Evolutionary conservation across 2,797 vertebrate genomes (phyloP), one percentile per base, ranked within the genome.

Genomic region (Decapterus maruadsi): DNA sequence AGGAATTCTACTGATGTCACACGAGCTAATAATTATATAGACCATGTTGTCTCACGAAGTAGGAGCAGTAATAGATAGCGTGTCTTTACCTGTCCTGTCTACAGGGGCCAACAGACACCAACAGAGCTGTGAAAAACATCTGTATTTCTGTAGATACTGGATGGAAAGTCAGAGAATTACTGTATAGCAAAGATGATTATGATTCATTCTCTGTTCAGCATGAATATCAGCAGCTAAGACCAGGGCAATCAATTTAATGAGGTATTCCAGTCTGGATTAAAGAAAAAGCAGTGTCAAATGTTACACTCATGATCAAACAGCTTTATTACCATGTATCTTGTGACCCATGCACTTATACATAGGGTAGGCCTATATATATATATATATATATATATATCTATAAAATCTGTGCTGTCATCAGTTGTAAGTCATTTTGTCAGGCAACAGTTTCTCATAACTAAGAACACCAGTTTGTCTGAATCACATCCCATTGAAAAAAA

Each of bases 71-170:
- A 66, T 1, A 66, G 42, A 19, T 50, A 65, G 22, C 82, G 51
- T 71, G 89, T 83, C 60, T 68, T 73, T 71, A 83, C 82, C 61
- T 86, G 89, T 58, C 66, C 53, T 12, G n/a, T 48, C 73, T 62
- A n/a, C 57, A 19, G 17, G 20, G 43, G 29, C 14, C 2, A 26
- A 43, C 29, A 42, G 34, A 20, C 13, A 20, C 11, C 8, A 12
- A 4, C 12, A 8, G 29, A 26, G 19, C 22, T 26, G 26, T 53
- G 26, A 14, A 31, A 55, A 55, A 31, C 45, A 46, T 16, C 11
- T 16, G 13, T 29, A 10, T 11, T 20, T 17, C 13, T 58, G 10
- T 2, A 20, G 56, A 9, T 6, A 58, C 19, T 12, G 6, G 34
- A 13, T 11, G 50, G n/a, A n/a, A n/a, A 48, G 46, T 48, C 46